These are phyloP conservation scores for Amia ocellicauda DNA, from an alignment of 2,113 vertebrate species.

Conservation along the genomic window DNA sequence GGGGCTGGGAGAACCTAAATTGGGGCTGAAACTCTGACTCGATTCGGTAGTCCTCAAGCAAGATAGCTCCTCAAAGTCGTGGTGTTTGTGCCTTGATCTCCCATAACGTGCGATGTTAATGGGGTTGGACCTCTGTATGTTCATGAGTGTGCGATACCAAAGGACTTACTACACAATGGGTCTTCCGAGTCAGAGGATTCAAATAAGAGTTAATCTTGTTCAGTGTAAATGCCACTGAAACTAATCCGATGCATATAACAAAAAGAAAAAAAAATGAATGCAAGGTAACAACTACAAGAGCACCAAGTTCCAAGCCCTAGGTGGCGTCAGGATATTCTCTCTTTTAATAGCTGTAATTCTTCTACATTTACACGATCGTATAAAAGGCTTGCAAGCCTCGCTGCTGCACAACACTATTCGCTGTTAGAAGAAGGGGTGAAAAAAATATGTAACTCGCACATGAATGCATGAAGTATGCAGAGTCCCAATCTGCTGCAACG, in stretches of 20 bases:
- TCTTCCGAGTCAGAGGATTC: slow-evolving; percentile 33
- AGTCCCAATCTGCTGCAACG: neutral
- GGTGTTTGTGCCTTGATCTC: slow-evolving; percentile 95
- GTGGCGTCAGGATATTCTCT: slow-evolving; percentile 45
- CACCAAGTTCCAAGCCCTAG: slow-evolving; percentile 50
- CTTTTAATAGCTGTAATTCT: slow-evolving; percentile 31
- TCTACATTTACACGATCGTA: slow-evolving; percentile 22
- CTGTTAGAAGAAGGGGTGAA: no score
- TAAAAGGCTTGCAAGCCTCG: slow-evolving; percentile 13
- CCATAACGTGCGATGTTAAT: slow-evolving; percentile 98
- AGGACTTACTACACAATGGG: slow-evolving; percentile 45
- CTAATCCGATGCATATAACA: slow-evolving; percentile 2
- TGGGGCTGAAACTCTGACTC: slow-evolving; percentile 94
- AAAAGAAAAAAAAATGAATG: slow-evolving; percentile 31
- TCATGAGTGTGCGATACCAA: slow-evolving; percentile 85
- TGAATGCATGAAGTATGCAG: neutral
- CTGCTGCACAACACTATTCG: slow-evolving; percentile 19
- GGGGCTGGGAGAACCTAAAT: slow-evolving; percentile 95
- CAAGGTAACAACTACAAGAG: slow-evolving; percentile 5
- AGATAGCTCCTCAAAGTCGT: slow-evolving; percentile 94
- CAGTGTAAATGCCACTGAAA: neutral
- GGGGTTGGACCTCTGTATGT: slow-evolving; percentile 99
- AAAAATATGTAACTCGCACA: slow-evolving; percentile 23
- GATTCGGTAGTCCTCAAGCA: slow-evolving; percentile 89
- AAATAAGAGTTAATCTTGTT: slow-evolving; percentile 8